Conservation (phyloP, 2,797 vertebrate genomes). For the Dicrostonyx torquatus region DNA sequence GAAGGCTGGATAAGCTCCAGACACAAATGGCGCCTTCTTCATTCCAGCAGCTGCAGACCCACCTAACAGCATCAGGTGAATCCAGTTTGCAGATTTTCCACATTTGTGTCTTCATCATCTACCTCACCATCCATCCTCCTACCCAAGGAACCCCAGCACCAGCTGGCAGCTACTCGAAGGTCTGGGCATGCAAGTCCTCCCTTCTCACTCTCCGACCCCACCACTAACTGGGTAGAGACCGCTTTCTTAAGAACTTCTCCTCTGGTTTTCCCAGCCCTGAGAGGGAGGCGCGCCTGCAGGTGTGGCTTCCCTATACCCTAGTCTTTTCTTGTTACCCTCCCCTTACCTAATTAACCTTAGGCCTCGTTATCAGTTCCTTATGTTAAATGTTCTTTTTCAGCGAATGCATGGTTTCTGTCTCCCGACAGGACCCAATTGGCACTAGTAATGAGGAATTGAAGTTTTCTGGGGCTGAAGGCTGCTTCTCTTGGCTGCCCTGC, state of each 20-base stretch:
- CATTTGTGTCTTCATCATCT: neutral
- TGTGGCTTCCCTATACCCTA: neutral
- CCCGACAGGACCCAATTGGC: neutral
- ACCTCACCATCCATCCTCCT: no score
- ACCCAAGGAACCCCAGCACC: neutral
- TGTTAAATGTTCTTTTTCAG: neutral
- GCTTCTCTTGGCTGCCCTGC: conserved; percentile 62
- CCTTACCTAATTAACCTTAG: neutral
- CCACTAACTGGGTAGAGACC: neutral
- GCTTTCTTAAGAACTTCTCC: neutral
- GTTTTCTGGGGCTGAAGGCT: conserved; percentile 13
- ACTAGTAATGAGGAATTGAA: conserved; percentile 37
- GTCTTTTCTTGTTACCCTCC: neutral
- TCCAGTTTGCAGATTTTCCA: neutral
- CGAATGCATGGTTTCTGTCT: conserved; percentile 44
- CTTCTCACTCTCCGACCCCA: neutral
- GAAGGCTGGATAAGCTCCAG: neutral
- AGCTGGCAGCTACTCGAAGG: neutral
- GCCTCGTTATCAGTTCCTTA: neutral
- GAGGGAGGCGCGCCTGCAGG: no score
- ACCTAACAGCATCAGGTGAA: neutral
- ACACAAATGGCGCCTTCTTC: neutral
- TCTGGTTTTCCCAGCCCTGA: neutral
- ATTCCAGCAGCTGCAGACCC: neutral
- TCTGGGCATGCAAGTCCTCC: neutral